phyloP scores from a whole-genome alignment of 2,797 vertebrate genomes.

The Champsocephalus gunnari region DNA sequence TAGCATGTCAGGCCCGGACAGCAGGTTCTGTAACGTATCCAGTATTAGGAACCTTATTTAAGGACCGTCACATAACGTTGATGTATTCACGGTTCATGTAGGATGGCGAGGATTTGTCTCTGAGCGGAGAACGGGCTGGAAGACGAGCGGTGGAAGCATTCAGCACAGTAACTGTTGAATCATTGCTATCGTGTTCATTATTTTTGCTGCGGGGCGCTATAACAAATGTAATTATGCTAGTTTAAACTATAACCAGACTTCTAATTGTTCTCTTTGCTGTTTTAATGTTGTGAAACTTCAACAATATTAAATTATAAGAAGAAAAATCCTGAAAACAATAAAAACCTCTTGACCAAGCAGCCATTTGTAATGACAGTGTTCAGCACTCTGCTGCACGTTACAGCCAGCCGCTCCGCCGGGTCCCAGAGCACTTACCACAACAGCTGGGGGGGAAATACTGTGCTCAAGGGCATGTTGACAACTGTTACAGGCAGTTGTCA shows the following conservation, averaged over 20 bases:
- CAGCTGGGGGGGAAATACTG: constrained; percentile 30
- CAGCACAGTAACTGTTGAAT: constrained; percentile 32
- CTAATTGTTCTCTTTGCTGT: background rate
- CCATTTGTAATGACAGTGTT: background rate
- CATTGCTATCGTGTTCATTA: constrained; percentile 10
- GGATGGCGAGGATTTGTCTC: constrained; percentile 13
- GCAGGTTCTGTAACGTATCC: constrained; percentile 7
- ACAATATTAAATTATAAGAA: background rate
- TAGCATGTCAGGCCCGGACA: background rate
- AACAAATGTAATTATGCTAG: background rate
- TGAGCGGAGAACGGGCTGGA: background rate
- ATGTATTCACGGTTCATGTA: constrained; percentile 24
- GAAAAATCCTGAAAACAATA: background rate
- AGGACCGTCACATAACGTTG: constrained; percentile 7
- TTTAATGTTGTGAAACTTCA: background rate
- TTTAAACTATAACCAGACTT: background rate
- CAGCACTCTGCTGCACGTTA: background rate
- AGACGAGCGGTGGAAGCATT: constrained; percentile 27
- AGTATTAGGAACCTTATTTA: constrained; percentile 24
- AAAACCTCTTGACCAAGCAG: background rate
- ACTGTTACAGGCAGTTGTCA: background rate
- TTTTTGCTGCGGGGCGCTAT: background rate
- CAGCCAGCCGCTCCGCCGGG: background rate
- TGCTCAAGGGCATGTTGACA: constrained; percentile 17
- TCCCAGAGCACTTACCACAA: constrained; percentile 7